Base-by-base conservation (phyloP, 1,140 invertebrate genomes). In the Heliconius congener region DNA sequence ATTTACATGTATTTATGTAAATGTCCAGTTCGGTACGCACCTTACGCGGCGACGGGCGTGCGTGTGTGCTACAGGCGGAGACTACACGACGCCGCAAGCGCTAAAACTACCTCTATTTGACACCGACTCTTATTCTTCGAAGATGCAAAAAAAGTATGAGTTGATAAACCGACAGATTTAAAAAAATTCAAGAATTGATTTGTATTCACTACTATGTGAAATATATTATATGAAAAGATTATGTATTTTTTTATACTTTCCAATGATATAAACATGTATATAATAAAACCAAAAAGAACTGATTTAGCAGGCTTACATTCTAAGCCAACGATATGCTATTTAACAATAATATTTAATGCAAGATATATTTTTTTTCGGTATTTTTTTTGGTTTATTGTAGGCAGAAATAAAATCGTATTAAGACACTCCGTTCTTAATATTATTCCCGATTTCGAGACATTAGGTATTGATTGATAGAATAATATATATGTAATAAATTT, bases 101-200 rank as follows among this genome's bases (percentile, higher is more conserved):
- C 19, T 78, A 73, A 73, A 78, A n/a, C 73, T 78, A 73, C 77
- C 46, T 60, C n/a, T 70, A 78, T 73, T n/a, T 27, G 72, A 73
- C 72, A 73, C 23, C 5, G 72, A 50, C 27, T 50, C 50, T 73
- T 73, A 30, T 30, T 30, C 9, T 8, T 27, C 23, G 18, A 23
- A 73, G 19, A 73, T 42, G 37, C 71, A 37, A 37, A 37, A 37
- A 8, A 37, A 37, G 4, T 37, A 37, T 37, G 5, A 37, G 6
- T 37, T 6, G 6, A 37, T 37, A 37, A 37, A 37, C 34, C 6
- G 0, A 37, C 34, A 37, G 34, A 37, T 37, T 37, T 37, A 1
- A 37, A 37, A 0, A 37, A 37, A 6, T 37, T 37, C 6, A 37
- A 46, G 13, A 46, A 46, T 46, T 46, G 13, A 16, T 46, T 46